These are phyloP conservation scores for Pseudotriccus pelzelni DNA, from an alignment of 2,797 vertebrate genomes.

Conservation along the genomic window DNA sequence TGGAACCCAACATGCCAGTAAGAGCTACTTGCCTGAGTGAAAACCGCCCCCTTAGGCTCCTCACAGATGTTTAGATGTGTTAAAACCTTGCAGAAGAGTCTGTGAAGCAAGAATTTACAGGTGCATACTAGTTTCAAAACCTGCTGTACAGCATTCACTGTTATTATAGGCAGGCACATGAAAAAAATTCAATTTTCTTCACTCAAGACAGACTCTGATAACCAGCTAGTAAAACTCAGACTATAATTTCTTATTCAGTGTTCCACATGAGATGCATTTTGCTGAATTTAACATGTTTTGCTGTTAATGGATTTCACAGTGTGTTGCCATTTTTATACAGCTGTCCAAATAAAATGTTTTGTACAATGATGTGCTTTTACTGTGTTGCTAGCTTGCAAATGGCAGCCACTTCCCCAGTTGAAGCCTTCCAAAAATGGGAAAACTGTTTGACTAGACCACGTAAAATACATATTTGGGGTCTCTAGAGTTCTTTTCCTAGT, in stretches of 20 bases:
- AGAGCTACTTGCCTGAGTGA: not conserved
- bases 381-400: slow-evolving; percentile 34
- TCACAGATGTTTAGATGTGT: not conserved
- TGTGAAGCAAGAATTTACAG: not conserved
- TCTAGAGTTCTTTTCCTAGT: not conserved
- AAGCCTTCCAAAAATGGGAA: slow-evolving; percentile 13
- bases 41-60: not conserved
- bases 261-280: slow-evolving; percentile 67
- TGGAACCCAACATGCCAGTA: not conserved
- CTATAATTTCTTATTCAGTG: slow-evolving; percentile 63
- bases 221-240: slow-evolving; percentile 61
- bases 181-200: slow-evolving; percentile 40
- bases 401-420: not conserved
- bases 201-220: slow-evolving; percentile 55
- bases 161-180: not conserved
- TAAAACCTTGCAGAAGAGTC: not conserved
- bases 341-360: slow-evolving; percentile 60
- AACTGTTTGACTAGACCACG: not conserved
- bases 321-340: slow-evolving; percentile 66
- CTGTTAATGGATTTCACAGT: slow-evolving; percentile 69
- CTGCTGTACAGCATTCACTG: not conserved
- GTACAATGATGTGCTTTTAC: slow-evolving; percentile 42
- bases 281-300: slow-evolving; percentile 67
- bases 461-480: not conserved
- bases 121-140: not conserved